Base-by-base conservation (phyloP, 2,888 invertebrate species). In the Luperina testacea region DNA sequence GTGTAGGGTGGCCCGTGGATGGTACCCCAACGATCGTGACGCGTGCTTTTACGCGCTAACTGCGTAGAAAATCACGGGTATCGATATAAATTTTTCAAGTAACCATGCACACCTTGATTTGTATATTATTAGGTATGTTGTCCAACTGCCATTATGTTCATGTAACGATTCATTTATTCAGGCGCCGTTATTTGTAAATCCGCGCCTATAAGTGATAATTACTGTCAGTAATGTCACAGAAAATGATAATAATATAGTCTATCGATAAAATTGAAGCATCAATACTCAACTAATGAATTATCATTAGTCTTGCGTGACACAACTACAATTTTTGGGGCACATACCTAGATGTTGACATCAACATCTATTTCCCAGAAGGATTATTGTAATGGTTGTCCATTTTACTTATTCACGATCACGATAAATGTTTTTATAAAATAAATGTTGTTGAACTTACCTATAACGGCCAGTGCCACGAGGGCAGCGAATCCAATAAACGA, bases 401-500 rank as follows among this genome's bases (percentile, higher is more conserved):
- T 59, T 77, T 69, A 75, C 15, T 68, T 71, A 84, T 74, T 73
- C 45, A 32, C 45, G 6, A 59, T 73, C 45, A 32, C 45, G 6
- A 59, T 27, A 20, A 27, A 68, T 27, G 24, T 20, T 42, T 51
- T 51, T 32, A 32, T 42, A 61, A 67, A 82, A 61, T 17, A 68
- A 77, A 64, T 72, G 48, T 72, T 67, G 38, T 72, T 72, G 68
- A 75, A 90, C 96, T 95, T 91, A 96, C 96, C 96, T 89, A 95
- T 91, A 90, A 93, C 89, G 92, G 95, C 92, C 95, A 96, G 95
- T 91, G 94, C 95, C 92, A 95, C 93, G 95, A 96, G 94, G 94
- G 94, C 95, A 87, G 94, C 90, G 83, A 95, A 92, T 94, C 94
- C 94, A 86, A 91, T 90, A 86, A 92, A 88, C 88, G 95, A 92